Evolutionary conservation across 2,888 invertebrate species (phyloP), one percentile per base, ranked within the genome.

Genomic region (Chrysolina oricalcia): DNA sequence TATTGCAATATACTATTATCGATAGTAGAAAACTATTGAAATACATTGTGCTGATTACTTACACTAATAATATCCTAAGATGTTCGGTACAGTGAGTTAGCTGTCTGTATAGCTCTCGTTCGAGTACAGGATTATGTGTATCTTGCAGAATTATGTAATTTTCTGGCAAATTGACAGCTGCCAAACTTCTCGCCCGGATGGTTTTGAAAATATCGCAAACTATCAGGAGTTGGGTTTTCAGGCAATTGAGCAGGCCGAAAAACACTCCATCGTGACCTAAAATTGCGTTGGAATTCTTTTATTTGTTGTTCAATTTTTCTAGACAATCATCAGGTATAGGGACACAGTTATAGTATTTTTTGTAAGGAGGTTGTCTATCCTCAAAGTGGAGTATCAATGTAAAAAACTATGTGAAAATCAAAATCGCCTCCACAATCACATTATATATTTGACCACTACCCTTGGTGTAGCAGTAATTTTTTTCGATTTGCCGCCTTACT

Each of bases 211-310:
- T 85, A 1, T 80, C 82, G 13, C 76, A 70, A 11, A 85, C 59
- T 59, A 84, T 82, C 46, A 78, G n/a, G n/a, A 85, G 70, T 70
- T 85, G 85, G 0, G 79, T 79, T 68, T 80, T 81, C 8, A 82
- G 66, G 40, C 82, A 80, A 53, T 82, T 82, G n/a, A 85, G 70
- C 8, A 83, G 70, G 9, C 80, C 73, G 35, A 81, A 81, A 65
- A 82, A 84, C 43, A 82, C 69, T 17, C 78, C 77, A 75, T 85
- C 85, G 72, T 70, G 71, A 71, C 77, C 72, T 74, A 56, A 70
- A 63, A 70, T n/a, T n/a, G n/a, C n/a, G n/a, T n/a, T n/a, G n/a
- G n/a, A n/a, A n/a, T n/a, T n/a, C n/a, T n/a, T n/a, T n/a, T n/a
- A n/a, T n/a, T n/a, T n/a, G n/a, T n/a, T n/a, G n/a, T n/a, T n/a